Base-by-base conservation (phyloP, 1,140 invertebrate species). In the Elymnias hypermnestra region DNA sequence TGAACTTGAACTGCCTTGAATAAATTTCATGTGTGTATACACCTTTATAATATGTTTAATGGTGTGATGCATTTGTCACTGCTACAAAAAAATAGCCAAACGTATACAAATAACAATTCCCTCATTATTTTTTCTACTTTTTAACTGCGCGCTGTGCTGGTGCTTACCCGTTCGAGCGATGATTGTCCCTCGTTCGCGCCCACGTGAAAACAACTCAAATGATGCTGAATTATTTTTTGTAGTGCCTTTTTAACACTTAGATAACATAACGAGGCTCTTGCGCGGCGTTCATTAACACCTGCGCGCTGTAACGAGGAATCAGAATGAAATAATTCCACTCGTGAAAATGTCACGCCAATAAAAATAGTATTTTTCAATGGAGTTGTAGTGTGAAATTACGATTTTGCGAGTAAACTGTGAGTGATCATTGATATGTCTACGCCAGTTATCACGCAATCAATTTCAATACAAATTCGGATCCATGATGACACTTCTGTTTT, bases 261-360 rank as follows among this genome's bases (percentile, higher is more conserved):
- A 36, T 29, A 22, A 33, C 41, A 21, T 51, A 39, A 51, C 42
- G 25, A 52, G 31, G 18, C 42, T 13, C 33, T 36, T 22, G 21
- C 19, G 12, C 2, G 5, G 13, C 9, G n/a, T 25, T 36, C 42
- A 31, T 44, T 44, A 44, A 44, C 42, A 44, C 42, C 42, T 44
- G 29, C 12, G 29, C 41, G n/a, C 10, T 18, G 18, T 44, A 44
- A 44, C 42, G 33, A 44, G 42, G 19, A 13, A 23, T 29, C 42
- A 21, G 13, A 4, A 41, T 41, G 39, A 41, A 13, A 26, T n/a
- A n/a, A 26, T 26, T 39, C 37, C 22, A 26, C 37, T 38, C 36
- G 36, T 29, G 10, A 12, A 4, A 18, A 28, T 9, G 13, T 28
- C 22, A 40, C 23, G 9, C 23, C 25, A 22, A 40, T 40, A 29